These are phyloP conservation scores for Phengaris alcon DNA, from an alignment of 2,888 invertebrate species.

Conservation along the genomic window DNA sequence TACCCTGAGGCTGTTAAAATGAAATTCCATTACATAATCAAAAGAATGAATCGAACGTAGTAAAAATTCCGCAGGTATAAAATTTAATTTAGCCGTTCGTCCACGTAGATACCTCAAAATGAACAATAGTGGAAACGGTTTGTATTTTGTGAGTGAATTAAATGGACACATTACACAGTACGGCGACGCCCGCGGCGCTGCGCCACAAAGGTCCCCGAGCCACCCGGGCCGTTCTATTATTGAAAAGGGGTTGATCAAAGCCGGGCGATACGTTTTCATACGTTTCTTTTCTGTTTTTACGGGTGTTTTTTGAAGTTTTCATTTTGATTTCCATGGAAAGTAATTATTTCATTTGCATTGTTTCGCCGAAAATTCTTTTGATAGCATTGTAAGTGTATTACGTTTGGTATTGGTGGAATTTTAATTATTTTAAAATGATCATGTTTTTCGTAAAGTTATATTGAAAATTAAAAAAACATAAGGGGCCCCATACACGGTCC, in stretches of 20 bases:
- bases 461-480: not conserved
- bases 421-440: slow-evolving; percentile 1
- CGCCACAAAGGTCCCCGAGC: slow-evolving; percentile 54
- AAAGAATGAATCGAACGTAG: slow-evolving; percentile 5
- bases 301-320: slow-evolving; percentile 51
- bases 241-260: slow-evolving; percentile 76
- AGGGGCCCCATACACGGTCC: too few species aligned
- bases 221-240: slow-evolving; percentile 60
- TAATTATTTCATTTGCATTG: slow-evolving; percentile 47
- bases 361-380: slow-evolving; percentile 31
- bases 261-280: slow-evolving; percentile 65
- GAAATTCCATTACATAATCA: not conserved
- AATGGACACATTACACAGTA: slow-evolving; percentile 64
- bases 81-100: slow-evolving; percentile 13
- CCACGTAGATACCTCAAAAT: slow-evolving; percentile 29
- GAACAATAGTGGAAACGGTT: slow-evolving; percentile 51
- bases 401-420: not conserved
- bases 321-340: slow-evolving; percentile 51
- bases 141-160: slow-evolving; percentile 55
- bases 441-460: not conserved
- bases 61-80: slow-evolving; percentile 16
- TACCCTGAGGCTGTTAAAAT: not conserved
- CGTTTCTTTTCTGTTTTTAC: slow-evolving; percentile 56
- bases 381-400: not conserved
- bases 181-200: slow-evolving; percentile 52